These are phyloP conservation scores for Crossaster papposus DNA, from an alignment of 53 echinoderm and acorn worm genomes.

Conservation along the genomic window DNA sequence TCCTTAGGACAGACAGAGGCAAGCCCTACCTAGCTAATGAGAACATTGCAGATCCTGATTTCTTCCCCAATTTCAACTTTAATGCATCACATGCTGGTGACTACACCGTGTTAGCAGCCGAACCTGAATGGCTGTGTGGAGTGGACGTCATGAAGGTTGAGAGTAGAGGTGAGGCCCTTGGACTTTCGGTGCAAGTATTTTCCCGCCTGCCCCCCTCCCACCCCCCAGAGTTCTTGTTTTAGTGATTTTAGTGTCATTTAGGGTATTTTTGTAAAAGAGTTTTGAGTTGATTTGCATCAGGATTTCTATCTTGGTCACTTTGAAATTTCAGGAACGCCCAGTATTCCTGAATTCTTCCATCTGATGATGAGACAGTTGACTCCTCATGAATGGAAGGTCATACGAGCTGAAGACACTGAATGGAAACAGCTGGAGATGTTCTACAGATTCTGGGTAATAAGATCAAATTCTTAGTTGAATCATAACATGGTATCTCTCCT, in stretches of 20 bases:
- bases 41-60: slow-evolving; percentile 50
- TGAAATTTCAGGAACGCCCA: slow-evolving; percentile 57
- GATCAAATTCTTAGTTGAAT: background rate
- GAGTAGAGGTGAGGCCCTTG: slow-evolving; percentile 58
- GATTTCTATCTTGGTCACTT: slow-evolving; percentile 19
- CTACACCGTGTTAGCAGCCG: slow-evolving; percentile 82
- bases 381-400: slow-evolving; percentile 84
- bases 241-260: too few relatives aligned
- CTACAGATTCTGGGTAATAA: slow-evolving; percentile 97
- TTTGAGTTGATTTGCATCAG: too few relatives aligned
- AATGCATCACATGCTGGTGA: slow-evolving; percentile 93
- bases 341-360: slow-evolving; percentile 79
- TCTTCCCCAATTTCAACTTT: slow-evolving; percentile 81
- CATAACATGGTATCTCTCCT: background rate
- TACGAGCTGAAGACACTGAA: slow-evolving; percentile 67
- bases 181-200: background rate
- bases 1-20: slow-evolving; percentile 90
- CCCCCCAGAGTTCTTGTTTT: too few relatives aligned
- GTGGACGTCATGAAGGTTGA: slow-evolving; percentile 98
- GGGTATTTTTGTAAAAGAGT: too few relatives aligned
- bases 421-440: slow-evolving; percentile 91
- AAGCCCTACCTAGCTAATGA: slow-evolving; percentile 80
- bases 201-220: too few relatives aligned
- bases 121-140: slow-evolving; percentile 76
- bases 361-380: slow-evolving; percentile 91